Evolutionary conservation across 1,140 invertebrate species (phyloP), one percentile per base, ranked within the genome.

Genomic region (Drosophila bocqueti): DNA sequence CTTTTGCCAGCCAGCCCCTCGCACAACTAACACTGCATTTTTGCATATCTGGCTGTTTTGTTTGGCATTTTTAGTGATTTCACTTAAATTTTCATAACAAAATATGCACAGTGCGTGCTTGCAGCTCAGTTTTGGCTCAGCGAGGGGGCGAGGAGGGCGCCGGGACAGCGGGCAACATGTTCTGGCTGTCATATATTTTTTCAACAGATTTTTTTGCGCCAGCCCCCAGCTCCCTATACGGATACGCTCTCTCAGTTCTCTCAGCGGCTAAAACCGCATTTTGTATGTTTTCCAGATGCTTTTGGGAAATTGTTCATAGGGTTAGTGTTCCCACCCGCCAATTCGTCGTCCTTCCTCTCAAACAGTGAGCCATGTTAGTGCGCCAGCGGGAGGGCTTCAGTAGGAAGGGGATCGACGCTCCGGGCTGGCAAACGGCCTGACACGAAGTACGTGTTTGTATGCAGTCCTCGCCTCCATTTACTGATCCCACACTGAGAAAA

Each of bases 41-140:
- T 77, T 81, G 85, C 81, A 90, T 85, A 74, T 79, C 72, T 79
- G 43, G 67, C 79, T 69, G 85, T 89, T 89, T 90, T 89, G 85
- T 89, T 89, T 89, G 85, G 75, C 85, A 89, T 89, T 89, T 87
- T 89, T 79, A 85, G 85, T 89, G 85, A 89, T 90, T 89, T 89
- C 85, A 89, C 85, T 89, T 90, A 89, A 89, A 89, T 89, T 89
- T 89, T 89, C 85, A 89, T 89, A 89, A 89, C 85, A 89, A 89
- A 90, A 89, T 89, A 90, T 82, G 81, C 61, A 63, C 57, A 90
- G 81, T 89, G 85, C 85, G 85, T 90, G 85, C 85, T 79, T 73
- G 83, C 67, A 86, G 80, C 79, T 76, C 62, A 71, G 72, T 74
- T 74, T 54, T 78, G 69, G 81, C 64, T 79, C 50, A 64, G 46